Evolutionary conservation across 2,888 invertebrate genomes (phyloP), one percentile per base, ranked within the genome.

Genomic region (Idaea straminata): DNA sequence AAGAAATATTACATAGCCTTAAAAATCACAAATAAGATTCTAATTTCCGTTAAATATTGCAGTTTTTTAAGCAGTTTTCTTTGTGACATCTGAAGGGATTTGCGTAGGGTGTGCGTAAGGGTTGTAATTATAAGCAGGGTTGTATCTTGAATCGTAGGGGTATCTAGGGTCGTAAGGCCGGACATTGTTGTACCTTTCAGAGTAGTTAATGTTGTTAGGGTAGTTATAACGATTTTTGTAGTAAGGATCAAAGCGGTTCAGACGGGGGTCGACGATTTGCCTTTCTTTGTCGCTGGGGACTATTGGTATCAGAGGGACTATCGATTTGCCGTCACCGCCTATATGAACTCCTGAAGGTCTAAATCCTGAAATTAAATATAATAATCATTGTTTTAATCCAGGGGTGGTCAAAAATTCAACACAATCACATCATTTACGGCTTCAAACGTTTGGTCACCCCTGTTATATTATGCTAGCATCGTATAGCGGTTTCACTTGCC

Each of bases 331-430:
- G 89, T 79, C 93, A 81, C 94, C 94, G 16, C 95, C 94, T 62
- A 95, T 86, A 78, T 95, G 95, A 6, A 94, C 93, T n/a, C 95
- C 95, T 69, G 94, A 92, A 57, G 95, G 94, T 72, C 94, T 93
- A 84, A 95, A 96, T 63, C 92, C 92, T 92, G 79, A 71, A 69
- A 62, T 35, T 7, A 7, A 47, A 47, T 47, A 47, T 10, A 38
- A 38, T 10, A 38, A 38, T 38, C 4, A 38, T 38, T 38, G 2
- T 3, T 38, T 38, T 38, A n/a, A n/a, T n/a, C n/a, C n/a, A n/a
- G n/a, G n/a, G 25, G 25, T 25, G 25, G 25, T 25, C 25, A 25
- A 25, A 25, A 25, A 25, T 25, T 25, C 25, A 25, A 25, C 25
- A 25, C 4, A 36, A 36, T 36, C 36, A 36, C 36, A 36, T 25